These are phyloP conservation scores for Eilema depressum DNA, from an alignment of 2,888 invertebrate genomes.

Conservation along the genomic window DNA sequence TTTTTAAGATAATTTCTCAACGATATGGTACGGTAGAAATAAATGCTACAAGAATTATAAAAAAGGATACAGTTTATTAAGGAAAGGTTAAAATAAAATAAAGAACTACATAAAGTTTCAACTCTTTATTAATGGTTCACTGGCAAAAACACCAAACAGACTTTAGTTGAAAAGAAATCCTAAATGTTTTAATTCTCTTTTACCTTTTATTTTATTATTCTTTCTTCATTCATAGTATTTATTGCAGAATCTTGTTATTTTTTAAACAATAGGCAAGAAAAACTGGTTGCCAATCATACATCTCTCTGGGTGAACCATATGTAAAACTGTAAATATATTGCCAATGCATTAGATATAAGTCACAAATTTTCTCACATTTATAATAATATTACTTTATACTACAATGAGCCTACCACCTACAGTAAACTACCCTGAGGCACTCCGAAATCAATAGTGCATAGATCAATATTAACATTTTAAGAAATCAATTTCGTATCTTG, in stretches of 20 bases:
- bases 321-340: constrained; percentile 10
- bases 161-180: background rate
- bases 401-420: too few relatives aligned
- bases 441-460: background rate
- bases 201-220: background rate
- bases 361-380: background rate
- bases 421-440: background rate
- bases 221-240: background rate
- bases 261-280: constrained; percentile 14
- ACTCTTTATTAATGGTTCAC: background rate
- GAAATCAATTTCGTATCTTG: too few relatives aligned
- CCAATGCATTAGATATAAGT: background rate
- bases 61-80: too few relatives aligned
- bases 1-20: too few relatives aligned
- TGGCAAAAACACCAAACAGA: background rate
- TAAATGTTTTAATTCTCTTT: background rate
- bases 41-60: too few relatives aligned
- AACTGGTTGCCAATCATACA: constrained; percentile 12
- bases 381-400: too few relatives aligned
- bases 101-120: background rate
- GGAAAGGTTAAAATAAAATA: background rate
- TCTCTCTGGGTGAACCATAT: constrained; percentile 11
- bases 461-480: background rate
- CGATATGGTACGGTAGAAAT: too few relatives aligned
- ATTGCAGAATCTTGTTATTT: background rate